Conservation (phyloP, 2,113 vertebrate genomes). For the Calyptommatus sinebrachiatus region DNA sequence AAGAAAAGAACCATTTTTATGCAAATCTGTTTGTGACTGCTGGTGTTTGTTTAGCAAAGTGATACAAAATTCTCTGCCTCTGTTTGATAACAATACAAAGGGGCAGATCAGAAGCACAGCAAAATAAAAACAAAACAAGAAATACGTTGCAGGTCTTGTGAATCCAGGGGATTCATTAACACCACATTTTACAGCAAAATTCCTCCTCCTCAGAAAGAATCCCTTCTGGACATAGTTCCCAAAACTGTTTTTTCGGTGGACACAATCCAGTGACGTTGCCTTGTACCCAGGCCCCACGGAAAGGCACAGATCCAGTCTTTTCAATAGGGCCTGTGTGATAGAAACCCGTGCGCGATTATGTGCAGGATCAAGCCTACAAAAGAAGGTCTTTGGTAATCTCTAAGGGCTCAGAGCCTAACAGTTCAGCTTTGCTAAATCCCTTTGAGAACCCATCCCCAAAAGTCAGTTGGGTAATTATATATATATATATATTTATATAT, state of each 20-base stretch:
- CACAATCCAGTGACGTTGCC: background rate
- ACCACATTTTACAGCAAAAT: constrained; percentile 46
- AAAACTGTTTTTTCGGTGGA: constrained; percentile 9
- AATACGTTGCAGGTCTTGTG: background rate
- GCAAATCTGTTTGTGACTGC: background rate
- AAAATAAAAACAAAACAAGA: constrained; percentile 9
- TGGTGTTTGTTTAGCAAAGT: constrained; percentile 17
- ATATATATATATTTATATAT: background rate
- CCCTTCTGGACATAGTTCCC: constrained; percentile 28
- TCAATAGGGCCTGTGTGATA: background rate
- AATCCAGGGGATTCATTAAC: constrained; percentile 39
- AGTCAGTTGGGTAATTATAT: background rate
- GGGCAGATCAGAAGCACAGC: constrained; percentile 30
- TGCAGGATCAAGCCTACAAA: constrained; percentile 35
- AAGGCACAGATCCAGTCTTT: background rate
- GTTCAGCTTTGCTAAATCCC: background rate
- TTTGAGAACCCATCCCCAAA: background rate
- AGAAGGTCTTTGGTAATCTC: constrained; percentile 58
- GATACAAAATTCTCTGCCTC: constrained; percentile 38
- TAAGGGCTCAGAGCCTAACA: background rate
- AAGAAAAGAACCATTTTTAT: background rate
- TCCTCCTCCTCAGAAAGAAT: background rate
- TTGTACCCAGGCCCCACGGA: background rate
- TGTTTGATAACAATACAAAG: background rate
- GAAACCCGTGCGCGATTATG: background rate